Conservation (phyloP, 2,888 invertebrate genomes). For the Cyaniris semiargus region DNA sequence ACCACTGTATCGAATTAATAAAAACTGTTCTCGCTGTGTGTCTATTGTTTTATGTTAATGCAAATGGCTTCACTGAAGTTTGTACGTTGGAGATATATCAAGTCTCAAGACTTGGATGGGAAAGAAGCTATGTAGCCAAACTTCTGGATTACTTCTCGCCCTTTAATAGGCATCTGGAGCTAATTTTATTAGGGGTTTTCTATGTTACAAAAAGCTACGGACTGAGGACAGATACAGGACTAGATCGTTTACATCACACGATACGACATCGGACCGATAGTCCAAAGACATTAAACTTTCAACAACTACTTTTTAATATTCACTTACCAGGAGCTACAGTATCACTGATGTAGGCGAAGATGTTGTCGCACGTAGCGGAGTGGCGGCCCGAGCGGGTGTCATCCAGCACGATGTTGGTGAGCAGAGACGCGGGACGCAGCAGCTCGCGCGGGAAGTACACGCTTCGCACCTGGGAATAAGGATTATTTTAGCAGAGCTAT, state of each 20-base stretch:
- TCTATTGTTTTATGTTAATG: not conserved
- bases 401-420: conserved; percentile 90
- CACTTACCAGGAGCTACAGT: conserved; percentile 87
- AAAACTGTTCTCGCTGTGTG: conserved; percentile 15
- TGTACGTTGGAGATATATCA: not conserved
- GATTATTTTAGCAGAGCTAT: not conserved
- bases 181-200: too few relatives aligned
- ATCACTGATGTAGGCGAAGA: conserved; percentile 90
- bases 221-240: too few relatives aligned
- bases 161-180: too few relatives aligned
- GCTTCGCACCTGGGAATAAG: conserved; percentile 71
- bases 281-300: too few relatives aligned
- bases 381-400: conserved; percentile 82
- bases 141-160: too few relatives aligned
- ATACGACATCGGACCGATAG: too few relatives aligned
- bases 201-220: too few relatives aligned
- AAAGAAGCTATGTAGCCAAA: too few relatives aligned
- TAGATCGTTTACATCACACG: too few relatives aligned
- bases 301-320: too few relatives aligned
- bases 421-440: conserved; percentile 86
- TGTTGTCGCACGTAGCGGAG: conserved; percentile 84
- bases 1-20: conserved; percentile 15
- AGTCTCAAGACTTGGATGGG: too few relatives aligned
- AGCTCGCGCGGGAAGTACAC: conserved; percentile 88
- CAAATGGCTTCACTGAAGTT: not conserved